phyloP scores from a whole-genome alignment of 2,113 vertebrate species.

The Stigmatopora argus region DNA sequence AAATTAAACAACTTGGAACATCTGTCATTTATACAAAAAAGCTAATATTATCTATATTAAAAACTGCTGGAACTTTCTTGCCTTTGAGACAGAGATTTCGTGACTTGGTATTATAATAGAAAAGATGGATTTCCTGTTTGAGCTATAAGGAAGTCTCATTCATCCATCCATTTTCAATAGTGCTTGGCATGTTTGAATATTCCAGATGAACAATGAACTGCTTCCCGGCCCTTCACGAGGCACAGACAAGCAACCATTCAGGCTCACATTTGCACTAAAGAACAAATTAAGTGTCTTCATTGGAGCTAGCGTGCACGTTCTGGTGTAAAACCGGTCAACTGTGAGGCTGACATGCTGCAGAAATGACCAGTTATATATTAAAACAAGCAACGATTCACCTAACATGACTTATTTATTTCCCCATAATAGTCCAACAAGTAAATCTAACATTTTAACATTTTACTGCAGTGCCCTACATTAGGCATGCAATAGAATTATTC shows the following conservation, averaged over 20 bases:
- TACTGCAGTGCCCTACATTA: not conserved
- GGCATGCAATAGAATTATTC: not conserved
- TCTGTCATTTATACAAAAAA: not conserved
- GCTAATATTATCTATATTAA: not conserved
- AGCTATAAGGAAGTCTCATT: not conserved
- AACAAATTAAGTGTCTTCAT: not conserved
- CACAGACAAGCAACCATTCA: not conserved
- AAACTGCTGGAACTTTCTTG: not conserved
- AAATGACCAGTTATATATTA: not conserved
- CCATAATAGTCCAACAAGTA: not conserved
- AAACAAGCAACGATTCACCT: not conserved
- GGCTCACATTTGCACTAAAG: not conserved
- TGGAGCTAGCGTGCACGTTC: not conserved
- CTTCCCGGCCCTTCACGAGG: not conserved
- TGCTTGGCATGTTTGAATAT: not conserved
- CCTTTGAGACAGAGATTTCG: not conserved
- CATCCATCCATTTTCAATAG: no score
- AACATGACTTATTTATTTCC: not conserved
- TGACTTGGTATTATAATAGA: not conserved
- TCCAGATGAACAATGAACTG: not conserved
- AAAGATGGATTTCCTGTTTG: not conserved
- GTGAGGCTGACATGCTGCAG: not conserved
- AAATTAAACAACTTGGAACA: not conserved
- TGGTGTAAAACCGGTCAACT: not conserved
- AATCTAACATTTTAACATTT: constrained; percentile 1